Evolutionary conservation across 2,113 vertebrate genomes (phyloP).

Genomic region (Enhydra lutris): DNA sequence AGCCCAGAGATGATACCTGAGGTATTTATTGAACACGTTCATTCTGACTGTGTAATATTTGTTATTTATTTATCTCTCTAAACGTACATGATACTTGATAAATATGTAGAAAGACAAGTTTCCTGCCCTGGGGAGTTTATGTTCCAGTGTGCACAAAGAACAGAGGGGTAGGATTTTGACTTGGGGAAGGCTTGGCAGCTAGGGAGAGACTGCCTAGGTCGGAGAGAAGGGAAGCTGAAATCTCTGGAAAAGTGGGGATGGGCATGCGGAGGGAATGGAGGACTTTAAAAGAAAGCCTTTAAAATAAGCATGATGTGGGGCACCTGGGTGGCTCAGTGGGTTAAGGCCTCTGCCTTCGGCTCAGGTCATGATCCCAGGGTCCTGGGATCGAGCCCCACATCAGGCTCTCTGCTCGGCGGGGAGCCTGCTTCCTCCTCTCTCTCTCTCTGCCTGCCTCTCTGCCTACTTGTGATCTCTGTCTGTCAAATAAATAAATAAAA

Average conservation of each 20-base stretch:
- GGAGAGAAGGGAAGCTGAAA: neutral
- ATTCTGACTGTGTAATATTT: conserved; percentile 44
- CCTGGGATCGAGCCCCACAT: too few relatives aligned
- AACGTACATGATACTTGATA: conserved; percentile 54
- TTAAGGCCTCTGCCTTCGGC: too few relatives aligned
- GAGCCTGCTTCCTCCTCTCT: too few relatives aligned
- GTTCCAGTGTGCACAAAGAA: conserved; percentile 26
- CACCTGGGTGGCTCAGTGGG: too few relatives aligned
- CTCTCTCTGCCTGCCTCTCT: too few relatives aligned
- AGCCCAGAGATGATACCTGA: conserved; percentile 35
- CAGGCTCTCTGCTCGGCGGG: too few relatives aligned
- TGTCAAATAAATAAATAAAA: too few relatives aligned
- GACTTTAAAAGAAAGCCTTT: neutral
- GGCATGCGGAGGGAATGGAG: neutral
- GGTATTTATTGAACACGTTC: conserved; percentile 50
- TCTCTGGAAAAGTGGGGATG: neutral
- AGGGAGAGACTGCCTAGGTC: neutral
- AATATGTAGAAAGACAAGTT: conserved; percentile 73
- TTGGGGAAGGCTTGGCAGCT: neutral
- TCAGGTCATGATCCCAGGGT: too few relatives aligned
- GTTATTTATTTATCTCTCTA: conserved; percentile 66
- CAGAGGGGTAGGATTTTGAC: neutral
- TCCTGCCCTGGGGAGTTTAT: conserved; percentile 61
- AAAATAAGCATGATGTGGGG: neutral
- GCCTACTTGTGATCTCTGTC: too few relatives aligned